Conservation (phyloP, 2,888 invertebrate genomes). For the Melitaea athalia region DNA sequence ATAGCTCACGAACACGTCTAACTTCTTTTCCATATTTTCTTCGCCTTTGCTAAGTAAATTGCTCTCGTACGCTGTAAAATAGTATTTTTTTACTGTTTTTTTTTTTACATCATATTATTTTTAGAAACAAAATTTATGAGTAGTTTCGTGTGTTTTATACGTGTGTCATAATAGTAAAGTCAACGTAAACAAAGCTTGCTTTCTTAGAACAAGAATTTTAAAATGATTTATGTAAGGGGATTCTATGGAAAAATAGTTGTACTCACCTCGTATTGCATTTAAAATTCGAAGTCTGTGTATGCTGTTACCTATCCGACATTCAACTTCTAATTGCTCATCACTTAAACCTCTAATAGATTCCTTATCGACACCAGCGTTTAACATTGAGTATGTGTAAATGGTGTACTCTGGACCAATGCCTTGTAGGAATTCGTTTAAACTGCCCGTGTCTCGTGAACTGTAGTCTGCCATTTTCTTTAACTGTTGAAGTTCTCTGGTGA, state of each 20-base stretch:
- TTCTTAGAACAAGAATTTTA: neutral
- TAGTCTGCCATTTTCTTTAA: conserved; percentile 98
- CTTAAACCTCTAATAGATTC: conserved; percentile 92
- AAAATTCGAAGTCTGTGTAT: conserved; percentile 96
- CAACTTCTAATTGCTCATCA: conserved; percentile 94
- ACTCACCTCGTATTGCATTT: conserved; percentile 89
- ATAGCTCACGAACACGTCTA: conserved; percentile 99
- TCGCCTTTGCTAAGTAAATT: conserved; percentile 85
- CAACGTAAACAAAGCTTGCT: conserved; percentile 10
- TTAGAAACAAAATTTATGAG: conserved; percentile 14
- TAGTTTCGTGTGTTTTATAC: conserved; percentile 6
- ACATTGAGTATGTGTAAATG: conserved; percentile 97
- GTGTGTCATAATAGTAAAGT: neutral
- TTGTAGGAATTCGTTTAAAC: conserved; percentile 92
- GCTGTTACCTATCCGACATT: conserved; percentile 96
- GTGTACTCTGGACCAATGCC: conserved; percentile 94
- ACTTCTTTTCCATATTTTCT: conserved; percentile 92
- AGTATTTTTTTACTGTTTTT: neutral
- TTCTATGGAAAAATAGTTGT: conserved; percentile 8
- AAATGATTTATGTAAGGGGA: neutral
- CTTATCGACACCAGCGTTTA: conserved; percentile 97
- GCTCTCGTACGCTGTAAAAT: conserved; percentile 83
- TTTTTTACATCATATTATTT: conserved; percentile 6
- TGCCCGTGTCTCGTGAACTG: conserved; percentile 95
- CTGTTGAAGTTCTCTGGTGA: conserved; percentile 95